phyloP scores from a whole-genome alignment of 37 sponge, comb jelly and placozoan genomes.

The Geodia barretti region DNA sequence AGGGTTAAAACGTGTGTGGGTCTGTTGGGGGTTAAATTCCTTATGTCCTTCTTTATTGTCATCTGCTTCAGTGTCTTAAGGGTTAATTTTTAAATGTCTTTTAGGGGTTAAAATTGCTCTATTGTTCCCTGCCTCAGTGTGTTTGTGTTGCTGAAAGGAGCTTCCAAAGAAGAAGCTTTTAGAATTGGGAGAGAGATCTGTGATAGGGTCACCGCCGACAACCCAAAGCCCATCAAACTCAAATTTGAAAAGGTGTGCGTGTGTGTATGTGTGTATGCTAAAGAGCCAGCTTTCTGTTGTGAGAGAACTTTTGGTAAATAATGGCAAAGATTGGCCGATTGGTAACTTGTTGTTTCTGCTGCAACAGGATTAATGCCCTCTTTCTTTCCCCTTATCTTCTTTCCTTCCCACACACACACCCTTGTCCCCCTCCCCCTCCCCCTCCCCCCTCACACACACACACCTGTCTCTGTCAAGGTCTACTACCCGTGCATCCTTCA shows the following conservation, averaged over 20 bases:
- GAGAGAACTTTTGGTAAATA: background rate
- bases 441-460: background rate
- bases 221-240: constrained; percentile 92
- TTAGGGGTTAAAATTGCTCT: background rate
- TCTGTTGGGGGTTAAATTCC: no score
- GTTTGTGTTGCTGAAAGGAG: constrained; percentile 86
- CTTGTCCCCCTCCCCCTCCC: background rate
- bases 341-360: no score
- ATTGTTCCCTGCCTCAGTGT: constrained; percentile 27
- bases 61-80: no score
- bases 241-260: constrained; percentile 90
- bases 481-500: constrained; percentile 90
- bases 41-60: no score
- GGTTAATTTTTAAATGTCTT: no score
- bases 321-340: no score
- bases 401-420: background rate
- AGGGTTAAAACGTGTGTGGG: no score
- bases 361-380: no score
- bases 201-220: constrained; percentile 73
- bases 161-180: constrained; percentile 83
- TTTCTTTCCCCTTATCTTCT: background rate
- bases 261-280: background rate
- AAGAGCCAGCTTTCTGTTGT: background rate
- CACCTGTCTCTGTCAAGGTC: constrained; percentile 50
- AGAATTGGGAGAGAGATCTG: constrained; percentile 83